Base-by-base conservation (phyloP, 2,113 vertebrate species). In the Nycticebus coucang region DNA sequence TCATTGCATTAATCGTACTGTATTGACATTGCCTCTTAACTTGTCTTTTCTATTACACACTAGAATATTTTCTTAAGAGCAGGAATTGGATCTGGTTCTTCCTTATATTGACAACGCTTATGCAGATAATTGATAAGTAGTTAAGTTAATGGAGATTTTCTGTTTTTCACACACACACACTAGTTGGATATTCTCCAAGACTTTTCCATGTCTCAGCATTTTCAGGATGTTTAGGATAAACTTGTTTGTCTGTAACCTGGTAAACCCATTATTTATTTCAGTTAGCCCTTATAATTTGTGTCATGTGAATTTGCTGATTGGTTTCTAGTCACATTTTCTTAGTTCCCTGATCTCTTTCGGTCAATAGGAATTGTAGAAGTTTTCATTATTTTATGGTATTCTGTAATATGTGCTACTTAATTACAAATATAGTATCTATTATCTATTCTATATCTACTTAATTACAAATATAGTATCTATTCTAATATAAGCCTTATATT, bases 161-260 rank as follows among this genome's bases (percentile, higher is more conserved):
- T 37, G 14, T 68, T 85, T 92, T 72, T 64, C 22, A 28, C 24
- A 78, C 10, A 28, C 15, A 78, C 21, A 66, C 17, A 55, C 41
- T 50, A 50, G 45, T 50, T 64, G 53, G 18, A 17, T 8, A 35
- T 22, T 80, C 17, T 30, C 33, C 19, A 28, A 90, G 33, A 60
- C 28, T 95, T 88, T 90, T 26, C 14, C 28, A 77, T 59, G 18
- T 53, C 55, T 92, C 50, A 83, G 35, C 10, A 78, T 95, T 93
- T 95, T 93, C 26, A 85, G 26, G n/a, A 72, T 18, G 85, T 93
- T 93, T 22, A 88, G 50, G 88, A 96, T 87, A 18, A 95, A 75
- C 14, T 21, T 89, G 41, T 86, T 71, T 86, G 66, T 74, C n/a
- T 87, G 10, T 88, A 55, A 81, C 19, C 82, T 68, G 33, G n/a